Conservation (phyloP, 92 coral and sea anemone genomes). For the Isaurus tuberculatus region DNA sequence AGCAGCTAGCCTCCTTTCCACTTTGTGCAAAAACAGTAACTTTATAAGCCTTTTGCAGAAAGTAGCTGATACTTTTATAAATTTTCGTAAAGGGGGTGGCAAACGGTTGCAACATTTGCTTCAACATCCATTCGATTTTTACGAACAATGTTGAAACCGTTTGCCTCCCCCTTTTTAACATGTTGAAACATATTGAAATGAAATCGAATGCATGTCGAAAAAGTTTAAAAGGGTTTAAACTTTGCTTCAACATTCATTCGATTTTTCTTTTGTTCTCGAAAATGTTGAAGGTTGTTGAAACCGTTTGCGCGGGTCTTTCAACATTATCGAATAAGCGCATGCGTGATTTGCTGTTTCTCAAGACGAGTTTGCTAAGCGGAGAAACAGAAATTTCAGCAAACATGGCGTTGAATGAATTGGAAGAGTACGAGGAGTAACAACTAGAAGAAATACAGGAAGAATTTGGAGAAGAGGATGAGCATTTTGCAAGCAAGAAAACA, state of each 20-base stretch:
- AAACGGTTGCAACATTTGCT: no score
- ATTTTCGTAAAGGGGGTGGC: no score
- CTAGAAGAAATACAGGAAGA: constrained; percentile 24
- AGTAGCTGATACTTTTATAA: no score
- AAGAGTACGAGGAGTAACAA: constrained; percentile 1
- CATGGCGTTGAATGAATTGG: constrained; percentile 14
- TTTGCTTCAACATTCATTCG: not conserved
- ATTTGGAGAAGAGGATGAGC: constrained; percentile 9
- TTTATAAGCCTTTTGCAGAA: no score
- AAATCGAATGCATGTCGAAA: not conserved
- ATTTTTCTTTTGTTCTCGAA: constrained; percentile 4
- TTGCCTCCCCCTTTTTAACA: not conserved
- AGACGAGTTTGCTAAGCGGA: not conserved
- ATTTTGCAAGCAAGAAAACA: not conserved
- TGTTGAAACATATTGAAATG: not conserved
- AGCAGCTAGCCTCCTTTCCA: no score
- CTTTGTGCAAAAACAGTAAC: no score
- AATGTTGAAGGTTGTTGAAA: constrained; percentile 10
- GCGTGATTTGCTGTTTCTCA: not conserved
- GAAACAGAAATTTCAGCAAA: constrained; percentile 22
- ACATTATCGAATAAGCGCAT: not conserved
- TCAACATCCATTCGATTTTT: not conserved
- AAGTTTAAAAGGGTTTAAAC: not conserved
- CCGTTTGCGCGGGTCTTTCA: constrained; percentile 1
- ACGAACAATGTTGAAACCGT: constrained; percentile 4